Conservation (phyloP, 2,113 vertebrate genomes). For the Galemys pyrenaicus region DNA sequence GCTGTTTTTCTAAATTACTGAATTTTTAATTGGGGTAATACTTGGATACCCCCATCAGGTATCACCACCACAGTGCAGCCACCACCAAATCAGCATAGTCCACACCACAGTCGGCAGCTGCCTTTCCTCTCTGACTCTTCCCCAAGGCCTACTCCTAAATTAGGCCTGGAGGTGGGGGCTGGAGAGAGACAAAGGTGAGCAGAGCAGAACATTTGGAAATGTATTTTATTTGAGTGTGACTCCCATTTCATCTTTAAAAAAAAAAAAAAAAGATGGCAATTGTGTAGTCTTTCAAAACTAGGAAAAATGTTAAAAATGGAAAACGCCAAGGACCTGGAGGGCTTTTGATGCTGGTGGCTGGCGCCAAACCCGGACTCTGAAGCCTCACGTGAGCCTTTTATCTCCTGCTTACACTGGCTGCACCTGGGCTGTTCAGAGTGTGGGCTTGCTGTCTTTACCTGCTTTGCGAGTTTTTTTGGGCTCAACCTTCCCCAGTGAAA, state of each 20-base stretch:
- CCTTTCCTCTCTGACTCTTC: background rate
- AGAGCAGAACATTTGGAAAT: background rate
- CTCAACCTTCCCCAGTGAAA: background rate
- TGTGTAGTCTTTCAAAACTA: background rate
- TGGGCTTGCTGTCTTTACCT: background rate
- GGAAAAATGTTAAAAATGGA: constrained; percentile 17
- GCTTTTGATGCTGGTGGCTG: background rate
- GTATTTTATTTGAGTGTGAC: background rate
- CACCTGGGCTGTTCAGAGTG: rapidly evolving
- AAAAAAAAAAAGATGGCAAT: background rate
- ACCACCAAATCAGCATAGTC: no score
- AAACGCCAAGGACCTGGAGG: background rate
- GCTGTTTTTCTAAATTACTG: no score
- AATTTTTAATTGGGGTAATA: no score
- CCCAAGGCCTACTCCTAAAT: background rate
- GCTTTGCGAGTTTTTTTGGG: background rate
- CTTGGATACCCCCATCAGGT: no score
- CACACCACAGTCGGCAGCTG: no score
- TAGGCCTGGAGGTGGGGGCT: background rate
- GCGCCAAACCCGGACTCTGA: background rate
- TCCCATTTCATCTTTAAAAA: background rate
- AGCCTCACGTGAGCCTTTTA: rapidly evolving
- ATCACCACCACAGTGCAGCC: no score
- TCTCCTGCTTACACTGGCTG: background rate
- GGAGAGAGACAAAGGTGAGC: background rate